Evolutionary conservation across 2,113 vertebrate species (phyloP).

Genomic region (Macquaria ambigua): DNA sequence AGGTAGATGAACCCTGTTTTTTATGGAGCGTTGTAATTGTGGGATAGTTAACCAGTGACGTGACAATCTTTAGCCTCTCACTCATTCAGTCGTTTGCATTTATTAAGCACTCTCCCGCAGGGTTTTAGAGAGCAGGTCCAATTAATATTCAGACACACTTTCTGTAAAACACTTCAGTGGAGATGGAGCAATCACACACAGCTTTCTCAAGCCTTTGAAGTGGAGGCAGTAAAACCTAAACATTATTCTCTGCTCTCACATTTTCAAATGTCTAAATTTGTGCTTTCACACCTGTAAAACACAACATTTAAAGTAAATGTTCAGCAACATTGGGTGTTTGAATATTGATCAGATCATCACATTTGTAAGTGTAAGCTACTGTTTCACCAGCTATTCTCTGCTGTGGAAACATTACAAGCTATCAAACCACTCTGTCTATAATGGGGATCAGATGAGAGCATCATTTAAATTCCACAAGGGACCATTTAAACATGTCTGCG

Average conservation of each 20-base stretch:
- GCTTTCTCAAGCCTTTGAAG: conserved; percentile 8
- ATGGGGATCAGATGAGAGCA: not conserved
- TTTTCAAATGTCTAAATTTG: not conserved
- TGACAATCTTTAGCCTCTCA: conserved; percentile 42
- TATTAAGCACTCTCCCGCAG: conserved; percentile 4
- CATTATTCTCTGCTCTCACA: not conserved
- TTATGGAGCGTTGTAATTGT: conserved; percentile 61
- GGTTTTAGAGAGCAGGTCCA: conserved; percentile 5
- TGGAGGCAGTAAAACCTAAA: not conserved
- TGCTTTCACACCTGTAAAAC: not conserved
- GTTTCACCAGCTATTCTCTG: conserved; percentile 9
- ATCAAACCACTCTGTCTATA: conserved; percentile 8
- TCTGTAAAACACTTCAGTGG: conserved; percentile 32
- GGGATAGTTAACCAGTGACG: conserved; percentile 48
- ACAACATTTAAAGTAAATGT: not conserved
- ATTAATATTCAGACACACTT: conserved; percentile 45
- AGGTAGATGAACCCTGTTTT: conserved; percentile 56
- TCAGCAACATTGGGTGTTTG: not conserved
- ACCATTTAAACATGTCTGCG: conserved; percentile 30
- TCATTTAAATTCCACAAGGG: conserved; percentile 27
- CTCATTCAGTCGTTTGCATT: conserved; percentile 49
- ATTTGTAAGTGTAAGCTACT: not conserved
- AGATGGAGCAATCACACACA: not conserved
- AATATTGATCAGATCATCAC: not conserved
- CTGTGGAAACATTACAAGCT: conserved; percentile 2